Evolutionary conservation across 64 coral and sea anemone genomes (phyloP), one percentile per base, ranked within the genome.

Genomic region (Stichodactyla helianthus): DNA sequence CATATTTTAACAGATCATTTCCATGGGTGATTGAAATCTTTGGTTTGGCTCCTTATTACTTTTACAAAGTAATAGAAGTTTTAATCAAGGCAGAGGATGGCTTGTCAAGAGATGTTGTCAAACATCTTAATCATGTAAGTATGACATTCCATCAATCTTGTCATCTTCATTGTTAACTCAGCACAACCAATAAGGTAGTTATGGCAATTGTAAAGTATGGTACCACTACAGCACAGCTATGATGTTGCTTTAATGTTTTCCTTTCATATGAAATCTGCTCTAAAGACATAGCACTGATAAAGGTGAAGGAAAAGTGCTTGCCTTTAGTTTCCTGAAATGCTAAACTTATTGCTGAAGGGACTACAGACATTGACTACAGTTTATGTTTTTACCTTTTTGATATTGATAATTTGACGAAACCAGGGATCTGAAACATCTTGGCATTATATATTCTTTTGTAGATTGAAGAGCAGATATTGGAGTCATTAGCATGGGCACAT

Each of bases 121-220:
- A 99, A 55, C 96, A 99, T 77, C 93, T 99, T 7, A 99, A 99
- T 78, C 90, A 99, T 91, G 96, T 99, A 84, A 93, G 96, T 90
- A 55, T 18, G 14, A 44, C 35, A 54, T 17, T 74, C 25, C 27
- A 14, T 27, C 68, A 9, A 9, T 74, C 18, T 65, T n/a, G 12
- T n/a, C 22, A 74, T 28, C 1, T 5, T 1, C 27, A 31, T 27
- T 19, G 10, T 23, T 6, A 74, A 13, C 68, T 58, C 9, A 11
- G 1, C 55, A 11, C 55, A 58, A 0, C 8, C 55, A 58, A 58
- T 58, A 58, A 58, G 55, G 14, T 58, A 58, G 35, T 44, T 44
- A 44, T 44, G 2, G 35, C 35, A 44, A 44, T 44, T 1, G 35
- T 44, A 44, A 44, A 44, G 35, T 44, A 44, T 44, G 35, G 35